Base-by-base conservation (phyloP, 2,888 invertebrate species). In the Campoletis raptor region DNA sequence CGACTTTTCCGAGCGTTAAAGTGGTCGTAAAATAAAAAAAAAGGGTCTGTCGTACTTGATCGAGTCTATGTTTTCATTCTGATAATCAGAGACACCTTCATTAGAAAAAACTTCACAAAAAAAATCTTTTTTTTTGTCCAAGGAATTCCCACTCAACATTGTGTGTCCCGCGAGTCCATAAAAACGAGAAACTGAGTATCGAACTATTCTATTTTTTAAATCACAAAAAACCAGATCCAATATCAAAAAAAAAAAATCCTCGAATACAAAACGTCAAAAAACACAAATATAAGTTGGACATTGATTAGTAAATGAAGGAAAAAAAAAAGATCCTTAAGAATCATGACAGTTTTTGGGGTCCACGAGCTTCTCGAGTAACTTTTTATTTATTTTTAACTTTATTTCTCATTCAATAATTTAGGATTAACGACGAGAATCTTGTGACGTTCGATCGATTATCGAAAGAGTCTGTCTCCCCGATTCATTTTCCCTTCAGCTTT, bases 361-460 rank as follows among this genome's bases (percentile, higher is more conserved):
- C 72, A 36, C 74, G 77, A 70, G 45, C 54, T 30, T 24, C 37
- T 45, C 37, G 30, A 69, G 83, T 82, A 67, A 18, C 24, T 66
- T 73, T 57, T 78, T 84, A 76, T 67, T 76, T 61, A 36, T n/a
- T n/a, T n/a, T n/a, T n/a, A 66, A 70, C 36, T 74, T 78, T 48
- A 21, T 66, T 45, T 80, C 81, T 77, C 77, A 69, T 87, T 87
- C 83, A 86, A 87, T 87, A 85, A 87, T 78, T 76, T 67, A 82
- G 79, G 83, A 88, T 83, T 67, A 85, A 87, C 76, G 81, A 69
- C 82, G 79, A 57, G 73, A 80, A 85, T 80, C 70, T 80, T 83
- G 80, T 40, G 83, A 48, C 85, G 74, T 61, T 74, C 57, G 74
- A 81, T 48, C 76, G 76, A 81, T 52, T 79, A 82, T 81, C 73